Evolutionary conservation across 2,888 invertebrate genomes (phyloP).

Genomic region (Pherbina coryleti): DNA sequence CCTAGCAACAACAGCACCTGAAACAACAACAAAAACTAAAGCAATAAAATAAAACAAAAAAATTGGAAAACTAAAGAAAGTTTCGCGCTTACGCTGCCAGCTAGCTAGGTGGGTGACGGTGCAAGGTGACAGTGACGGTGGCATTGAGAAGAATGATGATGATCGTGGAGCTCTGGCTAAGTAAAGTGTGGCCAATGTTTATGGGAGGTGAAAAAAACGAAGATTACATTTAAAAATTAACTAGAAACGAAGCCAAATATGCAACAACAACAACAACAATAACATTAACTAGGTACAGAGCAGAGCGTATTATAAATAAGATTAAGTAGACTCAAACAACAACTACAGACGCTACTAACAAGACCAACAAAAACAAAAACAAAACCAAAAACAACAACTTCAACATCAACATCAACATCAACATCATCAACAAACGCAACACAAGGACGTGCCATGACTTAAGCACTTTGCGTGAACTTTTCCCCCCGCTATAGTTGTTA

Average conservation of each 20-base stretch:
- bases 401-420: background rate
- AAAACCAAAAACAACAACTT: too few species aligned
- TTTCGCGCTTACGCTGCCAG: background rate
- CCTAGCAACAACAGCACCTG: background rate
- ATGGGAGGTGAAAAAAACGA: background rate
- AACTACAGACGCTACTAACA: background rate
- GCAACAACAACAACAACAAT: background rate
- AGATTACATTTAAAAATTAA: background rate
- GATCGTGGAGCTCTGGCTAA: too few species aligned
- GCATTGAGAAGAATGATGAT: too few species aligned
- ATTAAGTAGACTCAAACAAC: background rate
- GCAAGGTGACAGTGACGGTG: background rate
- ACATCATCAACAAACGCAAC: background rate
- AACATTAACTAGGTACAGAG: background rate
- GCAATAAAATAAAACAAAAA: background rate
- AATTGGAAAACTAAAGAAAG: background rate
- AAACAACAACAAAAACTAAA: background rate
- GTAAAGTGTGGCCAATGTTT: background rate
- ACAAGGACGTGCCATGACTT: constrained; percentile 24
- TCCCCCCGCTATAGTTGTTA: too few species aligned
- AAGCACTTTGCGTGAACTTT: background rate
- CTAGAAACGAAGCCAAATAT: background rate
- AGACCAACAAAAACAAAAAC: background rate
- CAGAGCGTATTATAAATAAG: background rate
- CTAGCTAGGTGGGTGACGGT: background rate